These are phyloP conservation scores for Apotomis capreana DNA, from an alignment of 2,888 invertebrate species.

Conservation along the genomic window DNA sequence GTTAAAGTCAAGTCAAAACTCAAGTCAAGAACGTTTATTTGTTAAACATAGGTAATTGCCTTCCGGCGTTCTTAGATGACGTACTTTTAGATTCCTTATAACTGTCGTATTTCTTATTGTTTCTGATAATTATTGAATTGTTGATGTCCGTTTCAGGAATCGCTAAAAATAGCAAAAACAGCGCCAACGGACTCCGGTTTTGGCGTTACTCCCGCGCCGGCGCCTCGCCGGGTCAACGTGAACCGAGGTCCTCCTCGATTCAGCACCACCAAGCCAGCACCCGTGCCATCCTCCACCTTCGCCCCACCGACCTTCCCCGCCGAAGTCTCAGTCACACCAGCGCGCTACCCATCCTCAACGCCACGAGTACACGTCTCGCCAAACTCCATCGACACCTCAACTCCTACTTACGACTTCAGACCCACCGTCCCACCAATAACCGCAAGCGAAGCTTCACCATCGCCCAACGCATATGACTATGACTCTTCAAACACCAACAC, in stretches of 20 bases:
- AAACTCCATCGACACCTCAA: slow-evolving; percentile 75
- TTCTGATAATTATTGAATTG: not conserved
- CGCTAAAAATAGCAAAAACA: slow-evolving; percentile 88
- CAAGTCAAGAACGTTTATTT: too few species aligned
- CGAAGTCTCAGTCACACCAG: slow-evolving; percentile 64
- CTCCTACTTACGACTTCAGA: slow-evolving; percentile 66
- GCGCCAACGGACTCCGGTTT: slow-evolving; percentile 87
- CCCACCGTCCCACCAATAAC: slow-evolving; percentile 76
- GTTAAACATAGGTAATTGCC: too few species aligned
- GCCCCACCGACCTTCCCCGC: slow-evolving; percentile 61
- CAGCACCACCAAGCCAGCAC: slow-evolving; percentile 63
- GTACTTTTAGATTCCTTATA: too few species aligned
- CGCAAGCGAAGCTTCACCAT: slow-evolving; percentile 67
- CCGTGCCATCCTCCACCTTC: slow-evolving; percentile 56
- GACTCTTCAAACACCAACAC: slow-evolving; percentile 73
- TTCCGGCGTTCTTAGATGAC: too few species aligned
- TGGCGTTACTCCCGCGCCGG: slow-evolving; percentile 80
- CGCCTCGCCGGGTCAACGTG: slow-evolving; percentile 51
- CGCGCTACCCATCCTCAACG: slow-evolving; percentile 65
- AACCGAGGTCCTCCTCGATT: slow-evolving; percentile 62
- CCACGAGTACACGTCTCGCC: slow-evolving; percentile 76
- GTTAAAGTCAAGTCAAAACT: too few species aligned
- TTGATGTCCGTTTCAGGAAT: slow-evolving; percentile 79
- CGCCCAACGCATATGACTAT: slow-evolving; percentile 69
- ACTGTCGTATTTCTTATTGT: too few species aligned